Percentiles rank a stretch among this genome's conserved stretches.
Evolutionary conservation across 2,113 vertebrate species (phyloP).

Genomic region (Brachirus orientalis): DNA sequence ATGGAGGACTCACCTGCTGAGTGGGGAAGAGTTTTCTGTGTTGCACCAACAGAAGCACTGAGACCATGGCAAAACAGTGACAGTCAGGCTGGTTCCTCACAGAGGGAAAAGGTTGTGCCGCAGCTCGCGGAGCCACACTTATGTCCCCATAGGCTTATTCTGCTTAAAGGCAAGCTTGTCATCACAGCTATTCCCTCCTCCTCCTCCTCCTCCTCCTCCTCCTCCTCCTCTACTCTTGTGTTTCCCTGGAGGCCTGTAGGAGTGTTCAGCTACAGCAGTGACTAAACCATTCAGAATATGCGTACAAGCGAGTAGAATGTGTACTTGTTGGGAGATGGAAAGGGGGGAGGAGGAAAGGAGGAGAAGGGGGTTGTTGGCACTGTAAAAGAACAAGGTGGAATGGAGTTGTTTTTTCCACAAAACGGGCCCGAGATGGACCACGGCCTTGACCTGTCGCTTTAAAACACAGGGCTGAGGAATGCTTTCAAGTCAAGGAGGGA

Average conservation of each 20-base stretch:
- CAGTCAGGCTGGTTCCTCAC: constrained; percentile 40
- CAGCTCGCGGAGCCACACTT: constrained; percentile 58
- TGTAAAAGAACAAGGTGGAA: constrained; percentile 57
- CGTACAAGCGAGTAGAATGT: constrained; percentile 62
- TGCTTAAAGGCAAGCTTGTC: constrained; percentile 76
- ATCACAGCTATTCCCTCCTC: constrained; percentile 77
- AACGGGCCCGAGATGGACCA: constrained; percentile 25
- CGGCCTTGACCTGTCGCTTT: constrained; percentile 30
- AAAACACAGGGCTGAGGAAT: constrained; percentile 43
- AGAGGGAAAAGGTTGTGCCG: constrained; percentile 50
- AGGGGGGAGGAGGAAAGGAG: constrained; percentile 9
- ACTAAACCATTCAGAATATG: constrained; percentile 83
- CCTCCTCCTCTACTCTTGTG: constrained; percentile 28
- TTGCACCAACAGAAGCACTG: constrained; percentile 51
- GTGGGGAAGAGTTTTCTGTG: constrained; percentile 25
- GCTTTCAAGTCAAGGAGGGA: constrained; percentile 37
- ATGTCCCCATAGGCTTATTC: constrained; percentile 74
- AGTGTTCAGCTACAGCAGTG: constrained; percentile 75
- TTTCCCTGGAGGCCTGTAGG: constrained; percentile 79
- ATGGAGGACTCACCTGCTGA: constrained; percentile 64
- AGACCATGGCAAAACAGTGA: constrained; percentile 59
- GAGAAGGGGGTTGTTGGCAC: constrained; percentile 37
- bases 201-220: not conserved
- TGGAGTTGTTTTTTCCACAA: constrained; percentile 34
- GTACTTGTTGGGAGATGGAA: constrained; percentile 51